Evolutionary conservation across 1,140 invertebrate genomes (phyloP).

Genomic region (Bradysia coprophila): DNA sequence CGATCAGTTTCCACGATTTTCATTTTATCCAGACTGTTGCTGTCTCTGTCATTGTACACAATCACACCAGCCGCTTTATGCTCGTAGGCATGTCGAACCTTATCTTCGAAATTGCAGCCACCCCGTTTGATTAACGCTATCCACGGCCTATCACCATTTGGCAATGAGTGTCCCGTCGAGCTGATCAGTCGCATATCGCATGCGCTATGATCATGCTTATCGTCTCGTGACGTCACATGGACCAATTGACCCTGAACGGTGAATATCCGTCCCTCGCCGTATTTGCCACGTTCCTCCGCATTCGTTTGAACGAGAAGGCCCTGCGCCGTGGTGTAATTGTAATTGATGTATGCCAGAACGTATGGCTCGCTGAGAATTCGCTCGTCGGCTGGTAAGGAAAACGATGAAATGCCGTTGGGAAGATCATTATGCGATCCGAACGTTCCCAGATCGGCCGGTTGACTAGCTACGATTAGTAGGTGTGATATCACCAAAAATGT

Average conservation of each 20-base stretch:
- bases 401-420: constrained; percentile 6
- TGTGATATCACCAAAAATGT: not conserved
- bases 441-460: not conserved
- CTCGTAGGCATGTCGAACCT: constrained; percentile 46
- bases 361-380: constrained; percentile 18
- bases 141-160: constrained; percentile 37
- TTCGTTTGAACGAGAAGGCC: constrained; percentile 15
- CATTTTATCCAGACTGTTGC: constrained; percentile 47
- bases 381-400: constrained; percentile 13
- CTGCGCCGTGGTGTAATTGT: constrained; percentile 9
- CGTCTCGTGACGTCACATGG: constrained; percentile 31
- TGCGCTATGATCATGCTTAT: constrained; percentile 37
- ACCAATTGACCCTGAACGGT: constrained; percentile 36
- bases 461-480: not conserved
- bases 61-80: constrained; percentile 52
- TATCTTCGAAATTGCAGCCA: constrained; percentile 53
- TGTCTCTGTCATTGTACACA: constrained; percentile 52
- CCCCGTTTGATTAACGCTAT: constrained; percentile 56
- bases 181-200: constrained; percentile 38
- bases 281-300: constrained; percentile 42
- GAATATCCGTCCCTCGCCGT: constrained; percentile 41
- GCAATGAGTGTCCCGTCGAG: constrained; percentile 25
- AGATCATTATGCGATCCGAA: constrained; percentile 3
- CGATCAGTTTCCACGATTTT: constrained; percentile 37
- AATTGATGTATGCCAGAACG: constrained; percentile 19